phyloP scores from a whole-genome alignment of 2,888 invertebrate species.

The Strigamia crassipes region DNA sequence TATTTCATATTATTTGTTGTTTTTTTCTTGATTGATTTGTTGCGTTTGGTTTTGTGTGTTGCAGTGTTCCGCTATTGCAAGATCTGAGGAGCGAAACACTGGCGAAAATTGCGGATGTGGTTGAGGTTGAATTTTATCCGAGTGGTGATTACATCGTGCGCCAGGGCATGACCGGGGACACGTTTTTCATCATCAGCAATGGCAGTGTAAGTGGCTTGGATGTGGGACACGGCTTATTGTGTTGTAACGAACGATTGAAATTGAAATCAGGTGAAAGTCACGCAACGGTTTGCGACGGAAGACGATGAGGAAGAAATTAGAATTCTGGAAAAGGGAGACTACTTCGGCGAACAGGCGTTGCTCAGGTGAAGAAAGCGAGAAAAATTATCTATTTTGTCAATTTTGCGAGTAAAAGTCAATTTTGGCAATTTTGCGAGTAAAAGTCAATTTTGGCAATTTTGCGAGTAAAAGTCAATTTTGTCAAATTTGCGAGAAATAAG shows the following conservation, averaged over 20 bases:
- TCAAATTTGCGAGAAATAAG: too few relatives aligned
- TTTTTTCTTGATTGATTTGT: background rate
- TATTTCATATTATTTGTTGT: too few relatives aligned
- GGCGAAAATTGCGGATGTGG: conserved; percentile 80
- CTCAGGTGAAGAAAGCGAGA: conserved; percentile 73
- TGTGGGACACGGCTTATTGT: too few relatives aligned
- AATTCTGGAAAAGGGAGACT: conserved; percentile 87
- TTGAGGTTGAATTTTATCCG: conserved; percentile 84
- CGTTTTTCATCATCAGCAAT: conserved; percentile 87
- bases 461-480: too few relatives aligned
- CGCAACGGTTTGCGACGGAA: conserved; percentile 71
- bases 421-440: conserved; percentile 59
- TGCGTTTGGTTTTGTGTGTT: conserved; percentile 50
- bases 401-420: conserved; percentile 65
- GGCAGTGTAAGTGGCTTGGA: conserved; percentile 67
- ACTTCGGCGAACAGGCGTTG: conserved; percentile 95
- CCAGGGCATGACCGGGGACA: conserved; percentile 85
- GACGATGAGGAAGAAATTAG: conserved; percentile 81
- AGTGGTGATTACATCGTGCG: conserved; percentile 77
- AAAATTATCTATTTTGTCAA: conserved; percentile 63
- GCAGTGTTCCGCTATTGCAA: conserved; percentile 74
- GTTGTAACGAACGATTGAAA: too few relatives aligned
- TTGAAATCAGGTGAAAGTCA: conserved; percentile 74
- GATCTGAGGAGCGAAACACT: conserved; percentile 73
- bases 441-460: too few relatives aligned